Percentiles rank a stretch among this genome's conserved stretches.
Conservation (phyloP, 2,113 vertebrate species). For the Thalassarche chlororhynchos region DNA sequence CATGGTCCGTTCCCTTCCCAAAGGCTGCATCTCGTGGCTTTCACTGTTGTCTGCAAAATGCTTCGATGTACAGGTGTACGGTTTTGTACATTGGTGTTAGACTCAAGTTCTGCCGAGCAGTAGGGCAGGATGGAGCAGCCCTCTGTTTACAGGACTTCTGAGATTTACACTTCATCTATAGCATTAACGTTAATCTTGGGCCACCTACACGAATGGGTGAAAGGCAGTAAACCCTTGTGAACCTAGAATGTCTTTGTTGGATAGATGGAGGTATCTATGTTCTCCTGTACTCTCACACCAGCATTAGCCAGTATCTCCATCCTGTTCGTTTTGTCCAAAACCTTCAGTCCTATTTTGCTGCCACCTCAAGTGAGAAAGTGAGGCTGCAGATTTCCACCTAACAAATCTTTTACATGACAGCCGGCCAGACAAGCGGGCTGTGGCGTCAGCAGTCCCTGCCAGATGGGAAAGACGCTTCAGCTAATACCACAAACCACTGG, state of each 20-base stretch:
- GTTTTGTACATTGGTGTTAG: neutral
- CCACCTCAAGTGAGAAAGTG: neutral
- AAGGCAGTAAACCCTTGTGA: accelerated
- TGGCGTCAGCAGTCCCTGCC: neutral
- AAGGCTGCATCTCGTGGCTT: neutral
- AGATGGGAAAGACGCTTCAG: accelerated
- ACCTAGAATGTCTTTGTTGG: neutral
- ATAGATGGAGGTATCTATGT: neutral
- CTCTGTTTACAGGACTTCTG: neutral
- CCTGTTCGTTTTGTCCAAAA: neutral
- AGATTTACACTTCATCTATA: neutral
- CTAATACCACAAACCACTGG: neutral
- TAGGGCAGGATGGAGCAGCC: neutral
- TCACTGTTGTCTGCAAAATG: neutral
- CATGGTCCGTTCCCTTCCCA: neutral
- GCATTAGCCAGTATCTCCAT: constrained; percentile 13
- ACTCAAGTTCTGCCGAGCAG: neutral
- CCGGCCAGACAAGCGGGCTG: neutral
- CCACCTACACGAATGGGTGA: neutral
- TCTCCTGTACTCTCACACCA: neutral
- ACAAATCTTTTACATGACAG: accelerated
- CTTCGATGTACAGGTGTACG: neutral
- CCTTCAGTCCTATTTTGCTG: neutral
- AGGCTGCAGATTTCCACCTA: neutral
- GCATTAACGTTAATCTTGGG: constrained; percentile 18